These are phyloP conservation scores for Galemys pyrenaicus DNA, from an alignment of 2,113 vertebrate species.

Conservation along the genomic window DNA sequence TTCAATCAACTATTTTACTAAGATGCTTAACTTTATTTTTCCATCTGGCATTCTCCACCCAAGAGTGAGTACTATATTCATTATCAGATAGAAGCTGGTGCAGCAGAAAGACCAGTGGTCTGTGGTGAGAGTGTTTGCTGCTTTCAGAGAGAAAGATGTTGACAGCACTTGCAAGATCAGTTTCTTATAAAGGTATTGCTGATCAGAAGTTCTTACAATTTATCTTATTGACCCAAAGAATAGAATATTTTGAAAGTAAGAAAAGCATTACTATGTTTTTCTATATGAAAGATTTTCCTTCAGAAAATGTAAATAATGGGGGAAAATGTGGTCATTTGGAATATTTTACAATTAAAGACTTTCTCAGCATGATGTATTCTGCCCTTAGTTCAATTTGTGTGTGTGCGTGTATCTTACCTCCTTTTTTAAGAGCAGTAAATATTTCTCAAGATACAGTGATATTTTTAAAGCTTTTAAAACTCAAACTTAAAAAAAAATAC, in stretches of 20 bases:
- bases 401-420: no score
- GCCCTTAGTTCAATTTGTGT: not conserved
- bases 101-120: not conserved
- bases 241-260: not conserved
- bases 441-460: not conserved
- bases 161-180: conserved; percentile 9
- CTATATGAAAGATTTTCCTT: conserved; percentile 4
- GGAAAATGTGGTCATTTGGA: conserved; percentile 16
- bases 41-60: conserved; percentile 4
- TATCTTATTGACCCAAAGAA: conserved; percentile 28
- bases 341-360: conserved; percentile 41
- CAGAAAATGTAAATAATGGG: conserved; percentile 31
- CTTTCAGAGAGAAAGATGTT: not conserved
- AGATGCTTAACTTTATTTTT: conserved; percentile 26
- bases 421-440: not conserved
- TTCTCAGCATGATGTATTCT: not conserved
- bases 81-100: not conserved
- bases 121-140: no score
- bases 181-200: conserved; percentile 35
- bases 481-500: no score
- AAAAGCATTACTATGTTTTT: not conserved
- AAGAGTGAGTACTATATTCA: conserved; percentile 29
- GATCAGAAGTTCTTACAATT: conserved; percentile 11
- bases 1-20: conserved; percentile 21
- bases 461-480: conserved; percentile 21